These are phyloP conservation scores for Pempheris klunzingeri DNA, from an alignment of 2,797 vertebrate species.

Conservation along the genomic window DNA sequence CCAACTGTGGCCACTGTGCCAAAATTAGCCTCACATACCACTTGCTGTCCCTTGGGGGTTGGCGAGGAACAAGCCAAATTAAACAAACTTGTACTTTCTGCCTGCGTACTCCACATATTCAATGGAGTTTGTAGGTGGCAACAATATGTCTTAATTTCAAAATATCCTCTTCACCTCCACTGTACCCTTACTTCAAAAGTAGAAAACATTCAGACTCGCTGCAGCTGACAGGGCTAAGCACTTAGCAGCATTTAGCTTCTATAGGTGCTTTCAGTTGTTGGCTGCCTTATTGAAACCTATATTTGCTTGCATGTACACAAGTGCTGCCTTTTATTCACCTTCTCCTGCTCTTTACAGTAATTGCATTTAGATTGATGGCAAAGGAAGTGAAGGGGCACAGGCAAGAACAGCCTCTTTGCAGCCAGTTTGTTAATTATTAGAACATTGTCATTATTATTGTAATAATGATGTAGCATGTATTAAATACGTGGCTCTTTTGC, in stretches of 20 bases:
- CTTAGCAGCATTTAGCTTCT: neutral
- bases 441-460: conserved; percentile 1
- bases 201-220: neutral
- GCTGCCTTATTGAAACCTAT: neutral
- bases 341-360: neutral
- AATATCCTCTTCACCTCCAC: neutral
- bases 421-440: too few relatives aligned
- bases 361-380: conserved; percentile 2
- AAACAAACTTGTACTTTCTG: neutral
- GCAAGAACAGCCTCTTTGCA: neutral
- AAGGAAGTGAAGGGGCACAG: neutral
- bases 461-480: neutral
- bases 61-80: neutral
- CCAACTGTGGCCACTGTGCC: neutral
- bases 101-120: neutral
- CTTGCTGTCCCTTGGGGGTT: too few relatives aligned
- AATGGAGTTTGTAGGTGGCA: too few relatives aligned
- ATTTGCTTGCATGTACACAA: neutral
- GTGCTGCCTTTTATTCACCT: neutral
- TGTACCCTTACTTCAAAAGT: neutral
- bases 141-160: neutral
- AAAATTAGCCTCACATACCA: neutral
- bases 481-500: neutral
- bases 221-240: neutral
- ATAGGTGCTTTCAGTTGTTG: neutral